phyloP scores from a whole-genome alignment of 2,888 invertebrate species.

The Operophtera brumata region DNA sequence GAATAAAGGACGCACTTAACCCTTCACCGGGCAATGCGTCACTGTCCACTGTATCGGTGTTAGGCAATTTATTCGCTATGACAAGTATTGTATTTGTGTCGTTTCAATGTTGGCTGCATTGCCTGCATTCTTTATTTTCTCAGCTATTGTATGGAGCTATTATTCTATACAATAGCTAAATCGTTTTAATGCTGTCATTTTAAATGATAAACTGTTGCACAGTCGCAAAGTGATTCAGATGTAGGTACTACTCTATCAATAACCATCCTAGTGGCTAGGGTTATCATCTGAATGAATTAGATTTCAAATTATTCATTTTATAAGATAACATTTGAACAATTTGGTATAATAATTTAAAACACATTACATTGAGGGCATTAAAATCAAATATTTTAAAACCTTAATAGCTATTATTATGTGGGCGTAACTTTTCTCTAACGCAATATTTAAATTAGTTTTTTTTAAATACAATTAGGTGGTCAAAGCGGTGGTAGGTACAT shows the following conservation, averaged over 20 bases:
- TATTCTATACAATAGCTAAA: constrained; percentile 35
- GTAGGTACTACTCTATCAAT: too few species aligned
- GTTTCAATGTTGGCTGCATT: constrained; percentile 41
- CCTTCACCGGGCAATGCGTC: constrained; percentile 54
- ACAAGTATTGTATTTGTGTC: constrained; percentile 61
- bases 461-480: constrained; percentile 7
- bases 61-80: constrained; percentile 66
- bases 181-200: constrained; percentile 50
- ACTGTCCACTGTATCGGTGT: constrained; percentile 56
- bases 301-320: neutral
- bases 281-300: too few species aligned
- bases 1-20: constrained; percentile 46
- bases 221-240: constrained; percentile 42
- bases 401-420: constrained; percentile 17
- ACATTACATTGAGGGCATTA: constrained; percentile 9
- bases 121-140: constrained; percentile 54
- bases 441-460: constrained; percentile 24
- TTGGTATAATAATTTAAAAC: constrained; percentile 17
- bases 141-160: constrained; percentile 46
- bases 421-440: constrained; percentile 24
- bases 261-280: neutral
- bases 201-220: constrained; percentile 42
- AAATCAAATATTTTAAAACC: constrained; percentile 20
- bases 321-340: neutral
- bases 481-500: neutral